Evolutionary conservation across 2,797 vertebrate species (phyloP).

Genomic region (Forpus xanthops): DNA sequence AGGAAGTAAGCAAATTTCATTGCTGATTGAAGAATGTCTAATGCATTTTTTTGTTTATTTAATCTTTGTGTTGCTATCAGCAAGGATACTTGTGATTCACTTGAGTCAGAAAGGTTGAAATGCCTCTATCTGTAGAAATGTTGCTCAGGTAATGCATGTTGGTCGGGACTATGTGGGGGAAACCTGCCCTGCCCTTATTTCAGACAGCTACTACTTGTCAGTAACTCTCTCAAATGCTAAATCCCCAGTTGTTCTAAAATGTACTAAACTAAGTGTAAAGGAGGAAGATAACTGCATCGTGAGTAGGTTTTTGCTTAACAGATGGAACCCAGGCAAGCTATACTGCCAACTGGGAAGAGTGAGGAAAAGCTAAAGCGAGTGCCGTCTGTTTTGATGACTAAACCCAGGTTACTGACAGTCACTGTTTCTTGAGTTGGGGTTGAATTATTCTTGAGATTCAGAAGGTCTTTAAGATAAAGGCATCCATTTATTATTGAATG

Average conservation of each 20-base stretch:
- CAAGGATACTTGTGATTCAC: not conserved
- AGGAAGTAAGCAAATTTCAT: no score
- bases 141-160: fast-evolving
- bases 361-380: not conserved
- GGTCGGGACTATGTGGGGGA: not conserved
- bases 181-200: not conserved
- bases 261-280: not conserved
- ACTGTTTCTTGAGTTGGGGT: not conserved
- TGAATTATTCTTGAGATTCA: not conserved
- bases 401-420: not conserved
- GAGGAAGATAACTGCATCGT: not conserved
- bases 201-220: not conserved
- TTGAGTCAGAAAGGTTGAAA: not conserved
- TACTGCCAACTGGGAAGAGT: not conserved
- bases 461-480: not conserved
- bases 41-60: constrained; percentile 8
- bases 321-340: not conserved
- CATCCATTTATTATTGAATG: not conserved
- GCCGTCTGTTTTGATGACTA: not conserved
- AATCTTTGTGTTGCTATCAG: not conserved
- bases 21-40: not conserved
- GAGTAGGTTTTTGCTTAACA: not conserved
- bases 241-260: not conserved
- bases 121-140: not conserved
- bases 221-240: not conserved